phyloP scores from a whole-genome alignment of 2,113 vertebrate species.

The Prolemur simus region DNA sequence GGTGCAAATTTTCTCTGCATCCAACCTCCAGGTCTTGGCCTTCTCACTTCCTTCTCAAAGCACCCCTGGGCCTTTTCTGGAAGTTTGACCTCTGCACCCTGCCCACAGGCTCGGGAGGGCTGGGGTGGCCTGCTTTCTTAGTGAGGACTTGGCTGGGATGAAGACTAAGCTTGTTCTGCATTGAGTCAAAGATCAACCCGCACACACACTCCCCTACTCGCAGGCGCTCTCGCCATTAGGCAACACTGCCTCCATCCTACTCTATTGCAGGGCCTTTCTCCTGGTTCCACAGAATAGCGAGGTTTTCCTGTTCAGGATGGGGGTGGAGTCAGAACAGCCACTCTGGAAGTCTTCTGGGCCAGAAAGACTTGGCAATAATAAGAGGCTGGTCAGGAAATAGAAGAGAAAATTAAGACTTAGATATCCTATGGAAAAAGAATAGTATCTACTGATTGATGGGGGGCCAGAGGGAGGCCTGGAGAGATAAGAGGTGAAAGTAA shows the following conservation, averaged over 20 bases:
- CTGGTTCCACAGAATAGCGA: neutral
- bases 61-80: neutral
- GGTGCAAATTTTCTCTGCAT: neutral
- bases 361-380: neutral
- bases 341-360: neutral
- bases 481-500: neutral
- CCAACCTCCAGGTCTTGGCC: neutral
- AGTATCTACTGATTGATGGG: neutral
- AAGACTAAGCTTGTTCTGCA: neutral
- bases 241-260: neutral
- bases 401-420: neutral
- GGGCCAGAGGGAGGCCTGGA: neutral
- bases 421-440: neutral
- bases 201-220: neutral
- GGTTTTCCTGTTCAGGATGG: neutral
- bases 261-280: neutral
- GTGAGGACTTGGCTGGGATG: neutral
- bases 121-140: neutral
- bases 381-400: neutral
- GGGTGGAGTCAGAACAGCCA: neutral
- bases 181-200: neutral
- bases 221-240: neutral
- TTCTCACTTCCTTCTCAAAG: neutral
- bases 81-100: neutral
- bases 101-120: neutral